Evolutionary conservation across 2,888 invertebrate genomes (phyloP), one percentile per base, ranked within the genome.

Genomic region (Hermodice carunculata): DNA sequence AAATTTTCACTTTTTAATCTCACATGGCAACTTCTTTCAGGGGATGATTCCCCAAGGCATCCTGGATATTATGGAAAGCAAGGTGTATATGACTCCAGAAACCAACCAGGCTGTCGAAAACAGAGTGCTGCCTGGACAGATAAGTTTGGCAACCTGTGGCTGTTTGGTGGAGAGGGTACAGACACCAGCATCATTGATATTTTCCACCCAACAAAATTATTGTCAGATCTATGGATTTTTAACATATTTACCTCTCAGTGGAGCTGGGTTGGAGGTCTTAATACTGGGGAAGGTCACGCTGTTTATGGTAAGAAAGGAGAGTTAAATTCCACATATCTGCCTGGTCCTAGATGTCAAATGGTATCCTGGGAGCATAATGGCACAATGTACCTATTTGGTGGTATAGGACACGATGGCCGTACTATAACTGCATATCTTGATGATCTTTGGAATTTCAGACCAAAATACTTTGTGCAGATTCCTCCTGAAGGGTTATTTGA

Each of bases 171-270:
- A n/a, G n/a, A n/a, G 11, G 4, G 26, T 26, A 6, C 24, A 4
- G 19, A 32, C 8, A 22, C 31, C 32, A 52, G 14, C 5, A 19
- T 8, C 11, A 19, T 29, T 8, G 42, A 54, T n/a, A 40, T 54
- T 17, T 42, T 28, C 11, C 34, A 29, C 29, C 52, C 60, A 3
- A 14, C 31, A 28, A 24, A 29, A 29, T 34, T 44, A 11, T 32
- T 52, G 32, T 32, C 60, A 28, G 60, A 60, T 28, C 44, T 60
- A n/a, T 60, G 60, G 60, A 28, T 37, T 40, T 60, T 42, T 29
- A 37, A 60, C 19, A 26, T 51, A 5, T 19, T 17, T 6, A 24
- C 26, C 8, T 22, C 17, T 5, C 14, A 26, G 31, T 60, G 60
- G 60, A 19, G 31, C 17, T 59, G 48, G 49, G 31, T 60, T 37